phyloP scores from a whole-genome alignment of 2,113 vertebrate genomes.

The Sinocyclocheilus grahami region DNA sequence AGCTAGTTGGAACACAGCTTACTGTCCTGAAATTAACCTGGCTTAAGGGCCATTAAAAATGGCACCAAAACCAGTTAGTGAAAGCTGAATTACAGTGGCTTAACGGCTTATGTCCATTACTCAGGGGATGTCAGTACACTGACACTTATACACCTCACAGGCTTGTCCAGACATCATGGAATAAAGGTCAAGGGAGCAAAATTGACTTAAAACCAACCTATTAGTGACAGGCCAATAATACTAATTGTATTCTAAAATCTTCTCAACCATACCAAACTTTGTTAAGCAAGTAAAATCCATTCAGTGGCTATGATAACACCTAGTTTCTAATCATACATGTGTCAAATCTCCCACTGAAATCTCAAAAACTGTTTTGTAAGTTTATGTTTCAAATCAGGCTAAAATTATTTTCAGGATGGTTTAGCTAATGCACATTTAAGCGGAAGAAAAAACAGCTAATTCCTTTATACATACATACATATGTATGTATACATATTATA shows the following conservation, averaged over 20 bases:
- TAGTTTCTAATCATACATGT: background rate
- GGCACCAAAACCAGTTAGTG: constrained; percentile 27
- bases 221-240: background rate
- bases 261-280: background rate
- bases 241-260: background rate
- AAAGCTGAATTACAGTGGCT: constrained; percentile 37
- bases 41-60: constrained; percentile 31
- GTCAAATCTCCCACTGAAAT: background rate
- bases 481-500: too few species aligned
- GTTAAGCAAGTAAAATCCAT: background rate
- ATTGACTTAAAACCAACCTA: background rate
- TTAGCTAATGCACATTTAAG: background rate
- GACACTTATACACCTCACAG: background rate
- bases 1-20: background rate
- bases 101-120: constrained; percentile 23
- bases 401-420: background rate
- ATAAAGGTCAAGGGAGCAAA: background rate
- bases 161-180: background rate
- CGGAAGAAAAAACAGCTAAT: background rate
- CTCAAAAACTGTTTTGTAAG: background rate
- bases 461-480: background rate
- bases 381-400: background rate
- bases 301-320: background rate
- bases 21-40: constrained; percentile 24
- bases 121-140: background rate